Evolutionary conservation across 2,113 vertebrate genomes (phyloP), one percentile per base, ranked within the genome.

Genomic region (Pangasianodon gigas): DNA sequence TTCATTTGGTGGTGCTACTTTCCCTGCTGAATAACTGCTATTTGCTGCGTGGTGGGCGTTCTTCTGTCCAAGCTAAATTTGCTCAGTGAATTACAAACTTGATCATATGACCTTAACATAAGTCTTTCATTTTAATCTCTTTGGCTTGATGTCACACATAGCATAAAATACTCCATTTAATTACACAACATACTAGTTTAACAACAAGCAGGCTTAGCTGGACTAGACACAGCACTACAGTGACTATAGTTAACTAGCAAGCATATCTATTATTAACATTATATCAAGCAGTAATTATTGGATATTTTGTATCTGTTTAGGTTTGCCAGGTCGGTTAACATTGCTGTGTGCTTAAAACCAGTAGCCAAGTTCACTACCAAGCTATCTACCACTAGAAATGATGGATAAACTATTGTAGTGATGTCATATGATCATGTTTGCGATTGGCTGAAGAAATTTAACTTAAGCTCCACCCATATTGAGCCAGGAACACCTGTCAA

Each of bases 1-100:
- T 14, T 88, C n/a, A 88, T 81, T 81, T 46, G 74, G 87, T 65
- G 58, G 58, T 67, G 77, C 29, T 37, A 18, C 60, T 82, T 82
- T 82, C 13, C 46, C 26, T 37, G n/a, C 32, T 80, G 13, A 46
- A 87, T 87, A 48, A 44, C 18, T 29, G 51, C 41, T 52, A 67
- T 52, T 29, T 51, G 48, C 7, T 46, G 77, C 5, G 8, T 80
- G 11, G 29, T 19, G 10, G 6, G 80, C n/a, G 18, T 83, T 83
- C 21, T 62, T 60, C 4, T 16, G 54, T 44, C 52, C n/a, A 41
- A 58, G 81, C 54, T 60, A 84, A 84, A 58, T 84, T 84, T 58
- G 19, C 41, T 60, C 54, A 51, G 41, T 10, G 74, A 46, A 46
- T 77, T 46, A 46, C 69, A 41, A 74, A 19, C 37, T 44, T 3